phyloP scores from a whole-genome alignment of 2,797 vertebrate species.

The Delichon dasypus region DNA sequence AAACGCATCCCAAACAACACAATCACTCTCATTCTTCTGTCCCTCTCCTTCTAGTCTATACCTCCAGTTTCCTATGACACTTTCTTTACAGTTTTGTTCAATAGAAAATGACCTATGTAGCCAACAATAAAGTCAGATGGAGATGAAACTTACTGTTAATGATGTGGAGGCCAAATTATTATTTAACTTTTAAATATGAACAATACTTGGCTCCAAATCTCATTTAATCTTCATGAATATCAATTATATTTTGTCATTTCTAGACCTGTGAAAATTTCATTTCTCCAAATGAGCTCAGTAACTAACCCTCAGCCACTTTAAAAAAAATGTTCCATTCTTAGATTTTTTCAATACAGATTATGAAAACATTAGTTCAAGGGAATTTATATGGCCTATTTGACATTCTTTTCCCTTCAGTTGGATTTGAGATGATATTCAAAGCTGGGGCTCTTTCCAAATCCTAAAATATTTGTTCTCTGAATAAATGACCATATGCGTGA shows the following conservation, averaged over 20 bases:
- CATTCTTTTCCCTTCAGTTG: constrained; percentile 25
- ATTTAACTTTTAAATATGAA: constrained; percentile 61
- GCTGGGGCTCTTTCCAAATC: background rate
- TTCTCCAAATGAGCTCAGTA: constrained; percentile 50
- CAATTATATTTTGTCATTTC: constrained; percentile 54
- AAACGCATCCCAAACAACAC: background rate
- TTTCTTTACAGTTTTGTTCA: background rate
- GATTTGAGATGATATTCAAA: constrained; percentile 44
- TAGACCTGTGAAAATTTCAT: constrained; percentile 53
- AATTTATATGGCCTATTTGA: constrained; percentile 49
- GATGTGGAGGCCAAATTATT: constrained; percentile 46
- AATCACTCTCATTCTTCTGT: background rate
- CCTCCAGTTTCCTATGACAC: background rate
- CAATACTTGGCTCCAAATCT: constrained; percentile 40
- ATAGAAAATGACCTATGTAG: constrained; percentile 2
- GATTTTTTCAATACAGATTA: constrained; percentile 46
- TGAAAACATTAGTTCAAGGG: constrained; percentile 47
- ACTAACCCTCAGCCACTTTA: constrained; percentile 6
- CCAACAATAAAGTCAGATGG: constrained; percentile 34
- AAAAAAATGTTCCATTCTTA: background rate
- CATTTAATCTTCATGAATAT: constrained; percentile 50
- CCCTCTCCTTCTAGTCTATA: background rate
- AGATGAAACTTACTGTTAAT: constrained; percentile 36
- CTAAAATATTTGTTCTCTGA: constrained; percentile 51
- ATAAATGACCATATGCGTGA: constrained; percentile 22